Conservation (phyloP, 2,113 vertebrate species). For the Hippocampus mohnikei region DNA sequence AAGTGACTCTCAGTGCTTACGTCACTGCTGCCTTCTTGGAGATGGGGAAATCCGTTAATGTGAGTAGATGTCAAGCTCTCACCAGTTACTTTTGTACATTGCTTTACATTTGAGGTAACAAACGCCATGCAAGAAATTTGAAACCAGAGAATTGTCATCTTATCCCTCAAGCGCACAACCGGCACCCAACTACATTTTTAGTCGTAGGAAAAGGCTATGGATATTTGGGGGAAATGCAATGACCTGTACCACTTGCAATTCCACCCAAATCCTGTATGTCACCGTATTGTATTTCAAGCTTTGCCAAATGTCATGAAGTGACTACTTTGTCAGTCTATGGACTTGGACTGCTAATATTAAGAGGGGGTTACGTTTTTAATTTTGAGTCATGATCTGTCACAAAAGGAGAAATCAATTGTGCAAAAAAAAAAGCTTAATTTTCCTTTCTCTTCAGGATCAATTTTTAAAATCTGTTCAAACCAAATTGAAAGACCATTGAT, state of each 20-base stretch:
- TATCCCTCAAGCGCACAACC: background rate
- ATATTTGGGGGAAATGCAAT: background rate
- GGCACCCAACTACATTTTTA: background rate
- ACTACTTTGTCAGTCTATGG: background rate
- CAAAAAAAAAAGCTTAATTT: too few species aligned
- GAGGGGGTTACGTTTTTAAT: too few species aligned
- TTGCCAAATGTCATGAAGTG: background rate
- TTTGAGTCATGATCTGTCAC: too few species aligned
- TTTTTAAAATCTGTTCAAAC: too few species aligned
- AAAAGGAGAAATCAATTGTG: too few species aligned
- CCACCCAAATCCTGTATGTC: background rate
- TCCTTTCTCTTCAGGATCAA: too few species aligned
- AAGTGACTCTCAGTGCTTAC: conserved; percentile 77
- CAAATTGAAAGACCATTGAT: too few species aligned
- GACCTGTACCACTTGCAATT: background rate
- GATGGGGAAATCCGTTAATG: conserved; percentile 50
- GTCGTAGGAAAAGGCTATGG: background rate
- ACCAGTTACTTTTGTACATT: background rate
- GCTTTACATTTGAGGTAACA: background rate
- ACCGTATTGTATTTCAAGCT: background rate
- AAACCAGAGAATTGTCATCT: background rate
- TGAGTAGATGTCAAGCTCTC: conserved; percentile 26
- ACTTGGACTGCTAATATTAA: background rate
- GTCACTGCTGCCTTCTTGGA: conserved; percentile 73
- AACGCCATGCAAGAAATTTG: background rate